Conservation (phyloP, 2,888 invertebrate genomes). For the Acrobasis repandana region DNA sequence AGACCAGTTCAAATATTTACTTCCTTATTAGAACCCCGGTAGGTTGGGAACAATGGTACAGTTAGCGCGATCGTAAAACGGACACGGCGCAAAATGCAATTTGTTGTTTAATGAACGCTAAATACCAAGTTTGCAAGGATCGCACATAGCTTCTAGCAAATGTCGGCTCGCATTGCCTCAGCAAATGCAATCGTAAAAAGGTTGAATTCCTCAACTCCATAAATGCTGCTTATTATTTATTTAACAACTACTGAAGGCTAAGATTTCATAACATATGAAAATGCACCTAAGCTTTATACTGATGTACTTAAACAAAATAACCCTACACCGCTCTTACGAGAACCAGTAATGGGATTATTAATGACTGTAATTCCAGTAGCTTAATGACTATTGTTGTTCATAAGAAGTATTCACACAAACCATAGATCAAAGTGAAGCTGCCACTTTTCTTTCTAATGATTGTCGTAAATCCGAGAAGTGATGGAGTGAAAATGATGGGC, state of each 20-base stretch:
- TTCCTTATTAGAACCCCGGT: slow-evolving; percentile 71
- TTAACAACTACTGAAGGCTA: background rate
- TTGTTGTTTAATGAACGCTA: slow-evolving; percentile 36
- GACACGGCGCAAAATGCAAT: slow-evolving; percentile 54
- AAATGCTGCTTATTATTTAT: background rate
- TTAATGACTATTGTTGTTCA: slow-evolving; percentile 28
- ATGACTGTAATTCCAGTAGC: slow-evolving; percentile 21
- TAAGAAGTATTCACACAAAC: slow-evolving; percentile 36
- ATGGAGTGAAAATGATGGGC: slow-evolving; percentile 51
- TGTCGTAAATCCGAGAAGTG: slow-evolving; percentile 54
- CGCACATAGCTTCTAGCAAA: slow-evolving; percentile 2
- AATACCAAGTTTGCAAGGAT: slow-evolving; percentile 21
- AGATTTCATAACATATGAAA: too few relatives aligned
- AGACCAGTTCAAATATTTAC: slow-evolving; percentile 72
- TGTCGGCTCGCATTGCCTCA: background rate
- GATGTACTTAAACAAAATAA: background rate
- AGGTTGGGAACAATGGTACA: slow-evolving; percentile 64
- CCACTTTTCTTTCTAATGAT: slow-evolving; percentile 46
- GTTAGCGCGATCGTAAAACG: slow-evolving; percentile 60
- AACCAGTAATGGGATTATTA: slow-evolving; percentile 11
- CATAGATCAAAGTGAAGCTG: slow-evolving; percentile 54
- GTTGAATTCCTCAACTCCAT: background rate
- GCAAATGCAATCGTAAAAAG: slow-evolving; percentile 4
- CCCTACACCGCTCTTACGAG: background rate
- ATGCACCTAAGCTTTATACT: background rate